phyloP scores from a whole-genome alignment of 92 coral and sea anemone species.

The Galaxea fascicularis region DNA sequence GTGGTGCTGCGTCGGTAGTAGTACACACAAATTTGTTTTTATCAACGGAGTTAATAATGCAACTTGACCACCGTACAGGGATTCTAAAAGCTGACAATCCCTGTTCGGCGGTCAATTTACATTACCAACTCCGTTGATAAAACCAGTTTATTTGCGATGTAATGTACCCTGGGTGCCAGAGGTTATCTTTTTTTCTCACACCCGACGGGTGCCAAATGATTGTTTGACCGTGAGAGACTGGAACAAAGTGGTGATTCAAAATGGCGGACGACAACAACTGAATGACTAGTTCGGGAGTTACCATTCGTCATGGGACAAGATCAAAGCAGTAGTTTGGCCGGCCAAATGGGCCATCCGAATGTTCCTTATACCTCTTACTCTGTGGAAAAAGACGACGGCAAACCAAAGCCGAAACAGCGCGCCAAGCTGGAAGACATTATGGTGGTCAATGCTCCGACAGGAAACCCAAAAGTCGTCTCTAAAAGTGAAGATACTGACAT shows the following conservation, averaged over 20 bases:
- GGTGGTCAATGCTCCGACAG: slow-evolving; percentile 82
- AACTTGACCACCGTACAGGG: no score
- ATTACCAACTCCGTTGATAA: no score
- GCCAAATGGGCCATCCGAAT: slow-evolving; percentile 45
- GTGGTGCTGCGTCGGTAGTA: no score
- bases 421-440: slow-evolving; percentile 87
- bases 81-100: no score
- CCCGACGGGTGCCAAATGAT: no score
- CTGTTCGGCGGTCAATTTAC: no score
- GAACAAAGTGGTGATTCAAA: background rate
- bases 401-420: slow-evolving; percentile 53
- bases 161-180: no score
- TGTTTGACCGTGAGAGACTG: slow-evolving; percentile 17
- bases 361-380: slow-evolving; percentile 74
- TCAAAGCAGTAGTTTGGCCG: slow-evolving; percentile 73
- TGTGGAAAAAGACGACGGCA: slow-evolving; percentile 45
- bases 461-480: slow-evolving; percentile 47
- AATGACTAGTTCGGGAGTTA: background rate
- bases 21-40: no score
- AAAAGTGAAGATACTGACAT: slow-evolving; percentile 77
- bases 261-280: slow-evolving; percentile 54
- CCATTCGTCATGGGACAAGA: slow-evolving; percentile 88
- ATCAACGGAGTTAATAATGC: no score
- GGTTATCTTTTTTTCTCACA: no score
- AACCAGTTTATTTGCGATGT: no score